Base-by-base conservation (phyloP, 2,797 vertebrate genomes). In the Anomalospiza imberbis region DNA sequence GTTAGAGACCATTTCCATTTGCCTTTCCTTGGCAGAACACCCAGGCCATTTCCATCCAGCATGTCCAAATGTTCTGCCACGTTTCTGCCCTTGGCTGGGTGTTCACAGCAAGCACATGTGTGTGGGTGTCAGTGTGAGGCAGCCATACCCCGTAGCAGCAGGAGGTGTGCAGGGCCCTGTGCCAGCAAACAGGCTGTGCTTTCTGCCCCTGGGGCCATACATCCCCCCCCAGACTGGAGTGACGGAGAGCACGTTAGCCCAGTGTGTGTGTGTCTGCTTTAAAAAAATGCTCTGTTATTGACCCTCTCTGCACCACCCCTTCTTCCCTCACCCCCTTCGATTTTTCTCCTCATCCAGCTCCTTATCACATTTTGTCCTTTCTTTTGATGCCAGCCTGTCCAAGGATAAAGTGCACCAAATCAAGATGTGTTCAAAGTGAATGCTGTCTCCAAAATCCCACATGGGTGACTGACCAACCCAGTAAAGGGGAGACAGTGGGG, bases 11-110 rank as follows among this genome's bases (percentile, higher is more conserved):
- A 9, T 45, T 72, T 85, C 71, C 21, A 50, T 82, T 29, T 31
- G 28, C 51, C 51, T 48, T 57, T 40, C 32, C 72, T 48, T 73
- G 55, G 47, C 63, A 85, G 63, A 11, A 21, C 31, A 20, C 9
- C 20, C 4, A 2, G 1, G 0, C 31, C 1, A 0, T 34, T 60
- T 68, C 55, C 40, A 8, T 26, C 31, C 6, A 11, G 17, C 7
- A 0, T 47, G 34, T 14, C 79, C 42, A 10, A 25, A 7, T 25
- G 5, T 3, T 7, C 16, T 73, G 42, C 53, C 29, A 9, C 0
- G 0, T 44, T 77, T 44, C 73, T 65, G 51, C 55, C 34, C 53
- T 62, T 13, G 51, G 48, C 47, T 80, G 60, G 4, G 14, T 9
- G 26, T 28, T 75, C 4, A 5, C 82, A 47, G 38, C 3, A 2